phyloP scores from a whole-genome alignment of 2,113 vertebrate genomes.

The Muntiacus muntjak region DNA sequence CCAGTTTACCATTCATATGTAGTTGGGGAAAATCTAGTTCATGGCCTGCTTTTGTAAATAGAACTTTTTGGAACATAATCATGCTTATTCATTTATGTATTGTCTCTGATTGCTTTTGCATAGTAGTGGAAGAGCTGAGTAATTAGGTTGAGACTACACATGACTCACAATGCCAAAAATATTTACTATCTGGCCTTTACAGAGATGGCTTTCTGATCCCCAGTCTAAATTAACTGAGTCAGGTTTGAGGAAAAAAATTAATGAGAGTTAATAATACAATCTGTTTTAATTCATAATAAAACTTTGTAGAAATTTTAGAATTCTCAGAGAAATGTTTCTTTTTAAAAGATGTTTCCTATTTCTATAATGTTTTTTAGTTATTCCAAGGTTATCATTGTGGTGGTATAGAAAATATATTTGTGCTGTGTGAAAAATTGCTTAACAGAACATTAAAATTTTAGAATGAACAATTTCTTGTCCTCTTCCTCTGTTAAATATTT shows the following conservation, averaged over 20 bases:
- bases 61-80: neutral
- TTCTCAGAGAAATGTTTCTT: neutral
- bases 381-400: constrained; percentile 12
- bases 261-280: neutral
- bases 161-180: neutral
- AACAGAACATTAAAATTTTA: constrained; percentile 15
- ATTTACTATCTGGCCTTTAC: constrained; percentile 12
- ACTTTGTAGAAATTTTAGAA: constrained; percentile 16
- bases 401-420: constrained; percentile 3
- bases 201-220: neutral
- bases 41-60: neutral
- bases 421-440: constrained; percentile 20
- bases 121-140: neutral
- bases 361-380: constrained; percentile 6
- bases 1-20: neutral
- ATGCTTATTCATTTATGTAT: neutral
- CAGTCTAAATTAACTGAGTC: constrained; percentile 3
- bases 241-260: constrained; percentile 10
- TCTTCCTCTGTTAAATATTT: constrained; percentile 15
- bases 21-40: neutral
- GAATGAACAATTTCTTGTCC: neutral
- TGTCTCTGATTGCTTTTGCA: neutral
- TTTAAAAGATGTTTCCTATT: constrained; percentile 6
- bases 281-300: constrained; percentile 22
- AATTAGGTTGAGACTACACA: neutral